phyloP scores from a whole-genome alignment of 2,888 invertebrate genomes.

The Chrysodeixis includens region DNA sequence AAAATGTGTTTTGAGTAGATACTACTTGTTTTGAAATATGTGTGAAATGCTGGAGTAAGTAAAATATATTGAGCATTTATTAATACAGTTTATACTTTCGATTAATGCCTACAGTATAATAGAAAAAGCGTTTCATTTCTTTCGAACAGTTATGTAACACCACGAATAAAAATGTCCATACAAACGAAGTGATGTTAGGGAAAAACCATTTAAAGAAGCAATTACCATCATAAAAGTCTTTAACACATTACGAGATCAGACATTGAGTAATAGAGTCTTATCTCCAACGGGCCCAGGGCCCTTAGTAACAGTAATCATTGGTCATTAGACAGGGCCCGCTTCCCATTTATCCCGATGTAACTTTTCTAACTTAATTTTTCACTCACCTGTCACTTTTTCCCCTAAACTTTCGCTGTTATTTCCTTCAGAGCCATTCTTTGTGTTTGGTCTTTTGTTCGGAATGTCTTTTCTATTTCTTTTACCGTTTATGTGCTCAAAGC shows the following conservation, averaged over 20 bases:
- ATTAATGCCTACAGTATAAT: too few species aligned
- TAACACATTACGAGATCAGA: slow-evolving; percentile 47
- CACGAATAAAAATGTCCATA: not conserved
- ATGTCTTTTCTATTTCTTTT: slow-evolving; percentile 1
- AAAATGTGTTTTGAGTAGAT: too few species aligned
- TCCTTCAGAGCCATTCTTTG: slow-evolving; percentile 8
- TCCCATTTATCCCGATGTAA: slow-evolving; percentile 54
- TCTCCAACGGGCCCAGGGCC: slow-evolving; percentile 42
- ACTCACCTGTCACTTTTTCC: slow-evolving; percentile 56
- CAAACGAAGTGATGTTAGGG: not conserved
- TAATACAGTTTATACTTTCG: too few species aligned
- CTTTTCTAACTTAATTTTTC: slow-evolving; percentile 60
- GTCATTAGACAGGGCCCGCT: slow-evolving; percentile 46
- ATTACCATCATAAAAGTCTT: slow-evolving; percentile 50
- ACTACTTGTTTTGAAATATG: too few species aligned
- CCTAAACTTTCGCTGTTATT: slow-evolving; percentile 22
- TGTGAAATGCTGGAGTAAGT: too few species aligned
- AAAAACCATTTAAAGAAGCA: slow-evolving; percentile 29
- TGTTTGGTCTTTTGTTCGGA: slow-evolving; percentile 5
- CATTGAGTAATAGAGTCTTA: slow-evolving; percentile 56
- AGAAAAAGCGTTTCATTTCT: not conserved
- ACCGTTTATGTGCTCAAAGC: not conserved
- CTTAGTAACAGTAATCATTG: slow-evolving; percentile 53
- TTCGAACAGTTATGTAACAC: not conserved
- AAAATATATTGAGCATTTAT: too few species aligned